Evolutionary conservation across 2,888 invertebrate genomes (phyloP).

Genomic region (Ophraella communa): DNA sequence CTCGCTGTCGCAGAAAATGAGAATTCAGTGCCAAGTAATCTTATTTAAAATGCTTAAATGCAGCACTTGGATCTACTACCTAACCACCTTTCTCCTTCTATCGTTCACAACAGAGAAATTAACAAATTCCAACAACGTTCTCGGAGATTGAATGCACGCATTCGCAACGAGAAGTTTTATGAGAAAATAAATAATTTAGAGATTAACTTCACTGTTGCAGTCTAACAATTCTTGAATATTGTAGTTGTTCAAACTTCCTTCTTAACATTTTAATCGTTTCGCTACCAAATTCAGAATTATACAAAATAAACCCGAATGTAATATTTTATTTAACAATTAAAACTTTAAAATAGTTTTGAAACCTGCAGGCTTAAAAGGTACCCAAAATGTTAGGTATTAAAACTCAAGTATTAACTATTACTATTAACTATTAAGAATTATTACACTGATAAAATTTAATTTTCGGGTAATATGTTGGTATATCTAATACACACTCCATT

Average conservation of each 20-base stretch:
- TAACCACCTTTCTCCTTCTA: not conserved
- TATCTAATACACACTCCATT: no score
- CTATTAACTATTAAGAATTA: no score
- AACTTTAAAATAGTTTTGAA: not conserved
- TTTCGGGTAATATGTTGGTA: no score
- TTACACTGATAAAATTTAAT: no score
- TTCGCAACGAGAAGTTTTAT: constrained; percentile 12
- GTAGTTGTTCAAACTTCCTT: not conserved
- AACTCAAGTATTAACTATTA: no score
- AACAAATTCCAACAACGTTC: not conserved
- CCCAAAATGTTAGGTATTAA: no score
- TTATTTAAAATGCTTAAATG: constrained; percentile 15
- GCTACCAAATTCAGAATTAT: not conserved
- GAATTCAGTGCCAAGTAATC: constrained; percentile 6
- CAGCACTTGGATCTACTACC: not conserved
- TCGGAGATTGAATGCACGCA: constrained; percentile 8
- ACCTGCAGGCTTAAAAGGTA: no score
- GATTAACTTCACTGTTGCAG: not conserved
- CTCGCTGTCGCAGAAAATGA: not conserved
- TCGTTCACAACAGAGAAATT: constrained; percentile 2
- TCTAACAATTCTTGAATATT: not conserved
- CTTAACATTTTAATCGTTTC: not conserved
- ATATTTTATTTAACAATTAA: not conserved
- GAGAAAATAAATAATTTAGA: constrained; percentile 19
- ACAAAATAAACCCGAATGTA: not conserved